Base-by-base conservation (phyloP, 1,140 invertebrate genomes). In the Drosophila serrata region DNA sequence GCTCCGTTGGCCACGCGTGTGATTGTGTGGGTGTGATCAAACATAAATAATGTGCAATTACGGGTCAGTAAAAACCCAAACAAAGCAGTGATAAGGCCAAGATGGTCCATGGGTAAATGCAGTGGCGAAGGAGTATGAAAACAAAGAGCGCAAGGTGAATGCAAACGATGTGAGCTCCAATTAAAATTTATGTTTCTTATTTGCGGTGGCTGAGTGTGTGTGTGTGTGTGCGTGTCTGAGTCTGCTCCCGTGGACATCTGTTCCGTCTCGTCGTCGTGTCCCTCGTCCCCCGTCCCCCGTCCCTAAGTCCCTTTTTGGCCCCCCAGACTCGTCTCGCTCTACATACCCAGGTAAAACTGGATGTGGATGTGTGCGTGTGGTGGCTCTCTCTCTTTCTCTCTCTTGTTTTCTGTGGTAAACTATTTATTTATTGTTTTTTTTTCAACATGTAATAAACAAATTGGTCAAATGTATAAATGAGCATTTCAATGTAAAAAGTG, bases 11-110 rank as follows among this genome's bases (percentile, higher is more conserved):
- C 49, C 31, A 22, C 19, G 27, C 43, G 43, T 33, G 31, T 35
- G 64, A 45, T 12, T 63, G 59, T 63, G 59, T 37, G 57, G 11
- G 31, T 48, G 35, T 48, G 22, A 33, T 40, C 7, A 42, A 69
- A 69, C 61, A 53, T 19, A 65, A 65, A 65, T 69, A 69, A 53
- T 29, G 65, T 65, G 65, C 65, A 69, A 67, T 67, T 53, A 53
- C 35, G 65, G 65, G 61, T 69, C 65, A 68, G 65, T 69, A 69
- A n/a, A n/a, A n/a, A 53, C 24, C 65, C 62, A 69, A 73, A 73
- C 67, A 72, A 72, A 49, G 33, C 40, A 72, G 67, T 72, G 65
- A 73, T 72, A 73, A 72, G 42, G 39, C 35, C 37, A 31, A 59
- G 24, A 35, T 12, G 17, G 61, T 68, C 61, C 62, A 33, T 53